These are phyloP conservation scores for Cacajao melanocephalus DNA, from an alignment of 2,797 vertebrate genomes.

Conservation along the genomic window DNA sequence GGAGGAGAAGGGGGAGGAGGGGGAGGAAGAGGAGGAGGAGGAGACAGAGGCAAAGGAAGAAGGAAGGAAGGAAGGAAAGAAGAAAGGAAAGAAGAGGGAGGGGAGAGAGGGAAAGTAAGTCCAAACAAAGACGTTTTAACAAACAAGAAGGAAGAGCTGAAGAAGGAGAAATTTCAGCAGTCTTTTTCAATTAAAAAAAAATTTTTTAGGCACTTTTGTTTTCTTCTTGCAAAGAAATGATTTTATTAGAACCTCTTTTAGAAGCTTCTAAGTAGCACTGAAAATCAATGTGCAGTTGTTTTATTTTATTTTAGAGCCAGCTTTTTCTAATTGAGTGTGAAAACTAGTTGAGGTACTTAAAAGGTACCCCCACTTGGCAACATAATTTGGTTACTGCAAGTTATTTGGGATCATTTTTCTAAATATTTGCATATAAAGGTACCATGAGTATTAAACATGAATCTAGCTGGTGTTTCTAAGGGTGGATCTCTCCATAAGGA, in stretches of 20 bases:
- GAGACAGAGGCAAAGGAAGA: too few species aligned
- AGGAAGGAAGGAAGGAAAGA: too few species aligned
- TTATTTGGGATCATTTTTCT: not conserved
- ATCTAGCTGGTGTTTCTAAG: not conserved
- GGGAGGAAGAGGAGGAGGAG: accelerated
- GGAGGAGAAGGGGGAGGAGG: accelerated
- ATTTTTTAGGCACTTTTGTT: not conserved
- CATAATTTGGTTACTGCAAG: not conserved
- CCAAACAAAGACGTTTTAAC: not conserved
- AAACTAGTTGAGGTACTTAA: not conserved
- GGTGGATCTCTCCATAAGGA: not conserved
- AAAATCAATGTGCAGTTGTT: not conserved
- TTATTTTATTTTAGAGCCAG: not conserved
- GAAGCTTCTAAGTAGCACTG: not conserved
- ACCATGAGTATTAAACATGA: not conserved
- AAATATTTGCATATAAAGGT: not conserved
- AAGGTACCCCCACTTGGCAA: not conserved
- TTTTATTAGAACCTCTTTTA: not conserved
- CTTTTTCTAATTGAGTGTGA: not conserved
- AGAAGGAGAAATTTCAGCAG: not conserved
- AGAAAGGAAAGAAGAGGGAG: accelerated
- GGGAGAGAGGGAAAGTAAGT: not conserved
- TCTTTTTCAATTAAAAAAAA: not conserved
- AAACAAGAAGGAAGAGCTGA: not conserved
- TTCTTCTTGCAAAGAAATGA: not conserved